Evolutionary conservation across 2,888 invertebrate genomes (phyloP).

Genomic region (Drosophila hawaiiensis): DNA sequence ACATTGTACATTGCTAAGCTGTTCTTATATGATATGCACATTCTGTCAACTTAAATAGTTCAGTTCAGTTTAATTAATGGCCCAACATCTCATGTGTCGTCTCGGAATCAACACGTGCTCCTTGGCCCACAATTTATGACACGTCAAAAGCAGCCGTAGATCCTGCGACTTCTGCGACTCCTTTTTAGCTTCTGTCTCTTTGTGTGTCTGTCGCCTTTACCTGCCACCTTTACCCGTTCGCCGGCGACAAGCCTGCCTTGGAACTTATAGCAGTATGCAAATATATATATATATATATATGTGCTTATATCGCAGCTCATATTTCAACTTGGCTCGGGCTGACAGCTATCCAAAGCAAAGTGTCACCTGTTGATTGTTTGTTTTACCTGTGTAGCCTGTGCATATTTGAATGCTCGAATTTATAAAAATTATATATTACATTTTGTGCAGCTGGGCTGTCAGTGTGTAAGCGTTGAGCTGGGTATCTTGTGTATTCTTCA

Average conservation of each 20-base stretch:
- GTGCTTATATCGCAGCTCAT: conserved; percentile 13
- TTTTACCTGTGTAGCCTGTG: conserved; percentile 45
- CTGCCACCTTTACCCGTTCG: conserved; percentile 14
- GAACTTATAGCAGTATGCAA: conserved; percentile 1
- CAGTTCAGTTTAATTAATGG: conserved; percentile 53
- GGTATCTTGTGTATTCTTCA: conserved; percentile 4
- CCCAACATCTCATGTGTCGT: conserved; percentile 28
- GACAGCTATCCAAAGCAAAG: conserved; percentile 38
- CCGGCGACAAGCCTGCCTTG: conserved; percentile 12
- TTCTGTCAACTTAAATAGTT: conserved; percentile 44
- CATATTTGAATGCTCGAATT: conserved; percentile 60
- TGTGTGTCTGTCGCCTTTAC: background rate
- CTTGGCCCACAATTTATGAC: conserved; percentile 31
- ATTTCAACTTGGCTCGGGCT: conserved; percentile 32
- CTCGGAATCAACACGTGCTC: conserved; percentile 45
- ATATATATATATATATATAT: background rate
- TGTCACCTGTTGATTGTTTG: conserved; percentile 73
- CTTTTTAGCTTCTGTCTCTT: conserved; percentile 7
- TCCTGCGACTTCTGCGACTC: conserved; percentile 12
- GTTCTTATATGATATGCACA: conserved; percentile 7
- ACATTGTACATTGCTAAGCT: conserved; percentile 34
- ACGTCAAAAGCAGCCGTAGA: conserved; percentile 15
- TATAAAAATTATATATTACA: conserved; percentile 34
- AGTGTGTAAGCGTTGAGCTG: conserved; percentile 30
- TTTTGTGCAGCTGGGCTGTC: conserved; percentile 21